Percentiles rank a stretch among this genome's conserved stretches.
These are phyloP conservation scores for Trichechus manatus DNA, from an alignment of 2,113 vertebrate species.

Conservation along the genomic window DNA sequence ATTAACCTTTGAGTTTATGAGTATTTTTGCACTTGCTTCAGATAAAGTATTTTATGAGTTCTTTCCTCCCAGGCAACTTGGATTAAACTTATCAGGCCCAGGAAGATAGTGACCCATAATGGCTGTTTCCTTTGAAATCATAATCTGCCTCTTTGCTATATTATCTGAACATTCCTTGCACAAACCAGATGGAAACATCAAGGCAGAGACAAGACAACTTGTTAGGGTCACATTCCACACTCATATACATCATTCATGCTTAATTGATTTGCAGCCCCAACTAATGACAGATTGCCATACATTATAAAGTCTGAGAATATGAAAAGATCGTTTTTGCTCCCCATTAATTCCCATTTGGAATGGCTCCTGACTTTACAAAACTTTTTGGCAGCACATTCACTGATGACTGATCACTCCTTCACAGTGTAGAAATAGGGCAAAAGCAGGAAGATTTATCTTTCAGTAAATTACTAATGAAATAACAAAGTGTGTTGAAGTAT, in stretches of 20 bases:
- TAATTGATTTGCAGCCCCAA: slow-evolving; percentile 85
- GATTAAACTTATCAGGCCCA: slow-evolving; percentile 87
- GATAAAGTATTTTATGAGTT: slow-evolving; percentile 91
- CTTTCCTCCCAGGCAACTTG: slow-evolving; percentile 90
- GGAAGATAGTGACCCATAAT: slow-evolving; percentile 86
- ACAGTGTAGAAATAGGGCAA: slow-evolving; percentile 78
- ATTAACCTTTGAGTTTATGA: slow-evolving; percentile 93
- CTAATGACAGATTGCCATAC: slow-evolving; percentile 83
- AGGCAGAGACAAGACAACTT: slow-evolving; percentile 85
- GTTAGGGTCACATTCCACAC: slow-evolving; percentile 87
- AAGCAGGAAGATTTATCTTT: slow-evolving; percentile 81
- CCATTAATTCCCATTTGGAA: slow-evolving; percentile 87
- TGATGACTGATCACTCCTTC: slow-evolving; percentile 85
- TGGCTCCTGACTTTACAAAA: slow-evolving; percentile 84
- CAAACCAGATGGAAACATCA: slow-evolving; percentile 87
- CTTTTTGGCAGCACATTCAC: slow-evolving; percentile 82
- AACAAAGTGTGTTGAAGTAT: slow-evolving; percentile 65
- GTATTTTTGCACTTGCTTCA: slow-evolving; percentile 89
- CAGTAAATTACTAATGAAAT: slow-evolving; percentile 76
- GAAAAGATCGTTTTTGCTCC: slow-evolving; percentile 86
- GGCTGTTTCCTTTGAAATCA: slow-evolving; percentile 84
- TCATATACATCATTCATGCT: slow-evolving; percentile 86
- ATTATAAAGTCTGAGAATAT: slow-evolving; percentile 84
- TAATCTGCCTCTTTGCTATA: slow-evolving; percentile 76
- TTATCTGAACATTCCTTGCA: slow-evolving; percentile 81